Conservation (phyloP, 2,113 vertebrate species). For the Manacus vitellinus region DNA sequence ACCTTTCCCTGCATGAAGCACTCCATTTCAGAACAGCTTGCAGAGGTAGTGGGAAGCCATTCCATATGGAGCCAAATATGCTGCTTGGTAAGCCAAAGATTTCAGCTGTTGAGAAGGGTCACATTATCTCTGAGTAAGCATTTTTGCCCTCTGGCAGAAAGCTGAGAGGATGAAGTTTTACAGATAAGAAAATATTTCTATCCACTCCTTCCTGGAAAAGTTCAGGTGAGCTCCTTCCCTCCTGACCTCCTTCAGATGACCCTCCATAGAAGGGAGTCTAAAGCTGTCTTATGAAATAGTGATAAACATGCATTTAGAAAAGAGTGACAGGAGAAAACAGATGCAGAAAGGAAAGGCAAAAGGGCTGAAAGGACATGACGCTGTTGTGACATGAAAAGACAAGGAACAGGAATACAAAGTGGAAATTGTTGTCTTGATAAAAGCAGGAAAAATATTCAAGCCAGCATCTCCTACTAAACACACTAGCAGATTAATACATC, state of each 20-base stretch:
- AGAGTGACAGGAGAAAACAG: neutral
- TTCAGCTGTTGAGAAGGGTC: neutral
- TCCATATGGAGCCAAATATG: neutral
- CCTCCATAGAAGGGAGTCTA: neutral
- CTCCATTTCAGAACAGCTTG: neutral
- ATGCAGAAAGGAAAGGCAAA: neutral
- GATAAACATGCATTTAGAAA: neutral
- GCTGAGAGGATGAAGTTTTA: neutral
- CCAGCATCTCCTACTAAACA: neutral
- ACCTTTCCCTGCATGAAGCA: neutral
- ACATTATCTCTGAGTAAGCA: neutral
- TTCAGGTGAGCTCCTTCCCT: neutral
- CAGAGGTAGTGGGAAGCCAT: neutral
- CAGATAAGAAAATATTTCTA: constrained; percentile 29
- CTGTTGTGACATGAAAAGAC: neutral
- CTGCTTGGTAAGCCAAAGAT: neutral
- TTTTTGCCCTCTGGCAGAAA: constrained; percentile 2
- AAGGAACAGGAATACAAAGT: neutral
- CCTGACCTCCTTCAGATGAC: neutral
- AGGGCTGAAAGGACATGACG: neutral
- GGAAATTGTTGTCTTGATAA: neutral
- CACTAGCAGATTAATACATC: neutral
- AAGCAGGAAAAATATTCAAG: neutral
- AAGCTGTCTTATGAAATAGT: neutral
- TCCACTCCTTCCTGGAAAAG: neutral